Base-by-base conservation (phyloP, 2,113 vertebrate genomes). In the Danionella cerebrum region DNA sequence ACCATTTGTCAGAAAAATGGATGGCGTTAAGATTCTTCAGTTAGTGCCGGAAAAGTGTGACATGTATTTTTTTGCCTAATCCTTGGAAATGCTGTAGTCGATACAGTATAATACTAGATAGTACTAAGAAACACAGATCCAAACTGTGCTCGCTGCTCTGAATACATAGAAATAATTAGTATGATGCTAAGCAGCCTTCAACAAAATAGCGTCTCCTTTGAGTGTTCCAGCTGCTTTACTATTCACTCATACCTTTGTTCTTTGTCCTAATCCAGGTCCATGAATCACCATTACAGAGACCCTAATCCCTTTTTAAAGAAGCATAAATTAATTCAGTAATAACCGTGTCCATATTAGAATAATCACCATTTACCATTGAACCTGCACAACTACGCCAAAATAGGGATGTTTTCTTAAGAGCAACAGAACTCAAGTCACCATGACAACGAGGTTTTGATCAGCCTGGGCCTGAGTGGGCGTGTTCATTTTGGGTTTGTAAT, bases 401-500 rank as follows among this genome's bases (percentile, higher is more conserved):
- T 74, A 35, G 25, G 25, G 54, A 42, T 14, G 47, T 33, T 29
- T 66, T 53, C 60, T 78, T 62, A 44, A 74, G 45, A 62, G 13
- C n/a, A n/a, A n/a, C n/a, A 64, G 53, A 64, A 73, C 57, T 47
- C 72, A 67, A 13, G 21, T 79, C 52, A 73, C 69, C 48, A 63
- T 67, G 67, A 80, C 82, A 80, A 84, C 85, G 69, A 78, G 81
- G 77, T 74, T 60, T 85, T 81, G 69, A 73, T 59, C 63, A 48
- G 31, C 41, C 73, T 54, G 18, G 78, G 77, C 84, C 79, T 65
- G 77, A 84, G 79, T 79, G 77, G 78, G 81, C 78, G 83, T 80
- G 78, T 73, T 77, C 80, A 76, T 79, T 87, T 25, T 84, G 70
- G 76, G 83, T 85, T 84, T 80, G 76, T 84, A 72, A 83, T 84